Conservation (phyloP, 2,113 vertebrate genomes). For the Cyanistes caeruleus region DNA sequence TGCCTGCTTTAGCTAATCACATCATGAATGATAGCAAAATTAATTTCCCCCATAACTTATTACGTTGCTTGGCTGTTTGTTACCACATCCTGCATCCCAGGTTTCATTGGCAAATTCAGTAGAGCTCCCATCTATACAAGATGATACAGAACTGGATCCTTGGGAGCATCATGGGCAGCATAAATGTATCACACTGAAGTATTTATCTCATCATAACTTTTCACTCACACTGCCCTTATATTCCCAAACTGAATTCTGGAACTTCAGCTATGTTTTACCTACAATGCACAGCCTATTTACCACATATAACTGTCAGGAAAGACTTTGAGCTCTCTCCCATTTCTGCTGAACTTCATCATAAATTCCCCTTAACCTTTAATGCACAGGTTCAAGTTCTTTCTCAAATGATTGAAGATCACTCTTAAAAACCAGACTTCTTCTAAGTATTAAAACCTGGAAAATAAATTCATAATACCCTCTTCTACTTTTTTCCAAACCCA, state of each 20-base stretch:
- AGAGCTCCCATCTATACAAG: not conserved
- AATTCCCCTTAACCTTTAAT: constrained; percentile 20
- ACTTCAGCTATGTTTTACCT: not conserved
- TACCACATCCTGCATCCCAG: not conserved
- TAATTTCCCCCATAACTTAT: not conserved
- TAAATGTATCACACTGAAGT: not conserved
- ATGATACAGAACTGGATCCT: not conserved
- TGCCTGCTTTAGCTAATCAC: not conserved
- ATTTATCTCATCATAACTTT: not conserved
- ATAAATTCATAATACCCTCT: not conserved
- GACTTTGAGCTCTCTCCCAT: not conserved
- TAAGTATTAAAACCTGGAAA: not conserved
- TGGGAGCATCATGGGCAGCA: not conserved
- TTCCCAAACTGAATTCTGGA: not conserved
- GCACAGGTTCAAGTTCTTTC: not conserved
- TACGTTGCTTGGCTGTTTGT: not conserved
- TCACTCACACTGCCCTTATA: not conserved
- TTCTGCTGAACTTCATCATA: not conserved
- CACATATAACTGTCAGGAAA: not conserved
- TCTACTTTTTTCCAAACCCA: not conserved
- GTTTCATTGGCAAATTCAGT: not conserved
- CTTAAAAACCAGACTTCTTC: not conserved
- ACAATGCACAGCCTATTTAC: not conserved
- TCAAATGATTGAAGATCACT: not conserved
- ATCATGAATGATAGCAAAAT: not conserved